Evolutionary conservation across 2,113 vertebrate species (phyloP), one percentile per base, ranked within the genome.

Genomic region (Corythaeola cristata): DNA sequence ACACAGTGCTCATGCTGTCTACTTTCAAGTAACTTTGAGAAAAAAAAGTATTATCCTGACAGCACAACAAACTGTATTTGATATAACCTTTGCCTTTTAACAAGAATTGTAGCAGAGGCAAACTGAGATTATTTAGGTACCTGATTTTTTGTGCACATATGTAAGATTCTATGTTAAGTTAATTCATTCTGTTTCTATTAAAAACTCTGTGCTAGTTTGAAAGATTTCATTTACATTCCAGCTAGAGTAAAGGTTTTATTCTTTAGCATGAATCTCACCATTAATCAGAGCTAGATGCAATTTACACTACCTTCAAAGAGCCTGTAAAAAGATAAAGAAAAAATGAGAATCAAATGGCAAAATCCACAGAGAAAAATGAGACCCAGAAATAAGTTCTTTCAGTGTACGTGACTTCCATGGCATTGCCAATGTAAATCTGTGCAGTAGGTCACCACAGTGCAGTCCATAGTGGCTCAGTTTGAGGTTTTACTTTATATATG

Each of bases 301-400:
- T 94, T 97, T 95, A 93, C 39, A 59, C 79, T 60, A 95, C 81
- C 82, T 87, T 97, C 92, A 94, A 91, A 93, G 89, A 83, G 37
- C 66, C 69, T 93, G 86, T 89, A 75, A 97, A 74, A 97, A 96
- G 91, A 96, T 95, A 97, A 97, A 68, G 12, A 69, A 95, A 92
- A 85, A 96, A 92, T 73, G 59, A 90, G 97, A 97, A 95, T 96
- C 60, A 93, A 92, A 93, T 95, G 73, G 58, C 82, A 90, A 96
- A 96, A 96, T 96, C 93, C 95, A 75, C 33, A 16, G 72, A 88
- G 49, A 74, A 92, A 96, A 96, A 89, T 64, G 96, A 15, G 12
- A 35, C 80, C 96, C 49, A 89, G 75, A 97, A 97, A 94, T 68
- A 94, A 97, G 97, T 96, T 93, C 92, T 95, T 98, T 91, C 90